A percentile compares a stretch with the other conserved stretches of the same genome.
Evolutionary conservation across 2,797 vertebrate species (phyloP).

Genomic region (Sylvia borin): DNA sequence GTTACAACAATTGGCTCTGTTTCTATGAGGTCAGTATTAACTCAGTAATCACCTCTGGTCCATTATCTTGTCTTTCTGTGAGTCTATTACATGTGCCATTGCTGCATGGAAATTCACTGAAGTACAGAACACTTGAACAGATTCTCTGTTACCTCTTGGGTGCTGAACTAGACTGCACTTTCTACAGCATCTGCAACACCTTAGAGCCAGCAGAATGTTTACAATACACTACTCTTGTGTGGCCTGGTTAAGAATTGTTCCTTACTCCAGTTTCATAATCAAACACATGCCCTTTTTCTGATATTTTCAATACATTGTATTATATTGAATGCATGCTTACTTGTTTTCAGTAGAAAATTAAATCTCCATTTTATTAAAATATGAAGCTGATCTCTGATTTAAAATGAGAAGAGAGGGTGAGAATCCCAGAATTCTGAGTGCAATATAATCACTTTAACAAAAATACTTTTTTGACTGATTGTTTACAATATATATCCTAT

Average conservation of each 20-base stretch:
- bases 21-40: not conserved
- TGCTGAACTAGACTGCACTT: not conserved
- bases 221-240: not conserved
- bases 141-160: not conserved
- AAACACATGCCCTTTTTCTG: not conserved
- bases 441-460: constrained; percentile 52
- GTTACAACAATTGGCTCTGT: fast-evolving
- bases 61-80: not conserved
- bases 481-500: constrained; percentile 39
- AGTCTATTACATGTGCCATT: not conserved
- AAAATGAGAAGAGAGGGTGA: not conserved
- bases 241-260: constrained; percentile 9
- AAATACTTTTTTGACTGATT: constrained; percentile 30
- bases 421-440: constrained; percentile 34
- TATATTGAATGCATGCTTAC: constrained; percentile 28
- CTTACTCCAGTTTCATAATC: constrained; percentile 10
- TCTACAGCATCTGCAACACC: not conserved
- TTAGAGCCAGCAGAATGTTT: constrained; percentile 45
- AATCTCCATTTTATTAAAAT: constrained; percentile 41
- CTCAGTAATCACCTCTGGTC: not conserved
- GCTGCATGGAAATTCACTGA: not conserved
- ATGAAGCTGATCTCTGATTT: constrained; percentile 40
- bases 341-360: constrained; percentile 51
- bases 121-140: constrained; percentile 10
- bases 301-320: constrained; percentile 12